phyloP scores from a whole-genome alignment of 2,113 vertebrate genomes.

The Microtus richardsoni region DNA sequence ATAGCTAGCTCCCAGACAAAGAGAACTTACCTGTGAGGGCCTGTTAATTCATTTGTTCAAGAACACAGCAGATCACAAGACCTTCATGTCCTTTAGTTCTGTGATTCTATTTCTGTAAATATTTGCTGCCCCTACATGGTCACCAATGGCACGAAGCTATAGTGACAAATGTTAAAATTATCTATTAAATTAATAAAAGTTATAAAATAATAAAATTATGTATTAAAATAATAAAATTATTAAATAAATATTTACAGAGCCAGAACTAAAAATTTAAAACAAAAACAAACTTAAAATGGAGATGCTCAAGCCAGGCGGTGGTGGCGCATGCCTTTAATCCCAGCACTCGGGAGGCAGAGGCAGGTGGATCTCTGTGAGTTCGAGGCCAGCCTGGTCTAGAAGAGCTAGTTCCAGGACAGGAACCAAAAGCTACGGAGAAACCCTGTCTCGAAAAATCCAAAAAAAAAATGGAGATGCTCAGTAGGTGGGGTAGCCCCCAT shows the following conservation, averaged over 20 bases:
- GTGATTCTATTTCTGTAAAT: conserved; percentile 46
- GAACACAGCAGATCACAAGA: neutral
- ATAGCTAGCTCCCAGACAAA: neutral
- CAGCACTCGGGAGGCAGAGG: too few species aligned
- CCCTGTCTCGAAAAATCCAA: too few species aligned
- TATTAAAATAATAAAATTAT: neutral
- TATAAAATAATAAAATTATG: neutral
- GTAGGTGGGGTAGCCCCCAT: neutral
- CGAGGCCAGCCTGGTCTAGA: too few species aligned
- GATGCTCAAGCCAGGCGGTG: too few species aligned
- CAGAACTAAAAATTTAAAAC: neutral
- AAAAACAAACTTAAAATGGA: neutral
- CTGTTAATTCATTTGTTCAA: neutral
- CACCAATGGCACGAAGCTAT: neutral
- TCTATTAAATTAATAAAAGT: neutral
- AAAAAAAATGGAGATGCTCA: neutral
- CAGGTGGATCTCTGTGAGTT: too few species aligned
- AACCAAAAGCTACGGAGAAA: too few species aligned
- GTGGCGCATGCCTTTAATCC: too few species aligned
- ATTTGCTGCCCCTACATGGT: neutral
- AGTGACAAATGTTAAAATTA: neutral
- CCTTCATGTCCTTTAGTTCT: neutral
- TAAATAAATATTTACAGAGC: conserved; percentile 3
- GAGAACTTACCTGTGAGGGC: neutral
- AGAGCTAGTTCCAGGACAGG: too few species aligned